Percentiles rank a stretch among this genome's conserved stretches.
phyloP scores from a whole-genome alignment of 2,797 vertebrate species.

The Epinephelus awoara region DNA sequence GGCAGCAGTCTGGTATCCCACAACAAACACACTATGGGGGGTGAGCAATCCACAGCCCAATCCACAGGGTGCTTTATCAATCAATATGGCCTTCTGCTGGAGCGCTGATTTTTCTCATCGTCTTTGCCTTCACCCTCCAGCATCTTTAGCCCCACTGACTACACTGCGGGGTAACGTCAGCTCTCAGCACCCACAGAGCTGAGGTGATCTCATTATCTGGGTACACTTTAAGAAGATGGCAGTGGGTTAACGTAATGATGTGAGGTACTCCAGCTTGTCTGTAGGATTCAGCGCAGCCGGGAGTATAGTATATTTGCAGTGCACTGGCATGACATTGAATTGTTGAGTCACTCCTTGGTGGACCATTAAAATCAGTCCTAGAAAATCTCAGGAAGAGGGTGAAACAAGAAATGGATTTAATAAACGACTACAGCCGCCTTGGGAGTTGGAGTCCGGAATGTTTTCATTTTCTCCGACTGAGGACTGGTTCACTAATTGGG shows the following conservation, averaged over 20 bases:
- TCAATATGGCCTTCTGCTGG: slow-evolving; percentile 82
- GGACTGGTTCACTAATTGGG: slow-evolving; percentile 80
- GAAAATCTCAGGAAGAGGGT: slow-evolving; percentile 70
- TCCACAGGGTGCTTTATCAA: slow-evolving; percentile 78
- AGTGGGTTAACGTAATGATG: slow-evolving; percentile 56
- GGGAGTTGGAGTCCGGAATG: slow-evolving; percentile 77
- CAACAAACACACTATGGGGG: slow-evolving; percentile 74
- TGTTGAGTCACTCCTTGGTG: slow-evolving; percentile 69
- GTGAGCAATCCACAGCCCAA: slow-evolving; percentile 61
- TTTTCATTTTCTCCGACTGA: slow-evolving; percentile 80
- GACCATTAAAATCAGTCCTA: slow-evolving; percentile 66
- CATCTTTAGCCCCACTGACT: slow-evolving; percentile 48
- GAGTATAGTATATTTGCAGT: slow-evolving; percentile 50
- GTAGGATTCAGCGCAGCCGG: slow-evolving; percentile 38
- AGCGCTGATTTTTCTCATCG: slow-evolving; percentile 49
- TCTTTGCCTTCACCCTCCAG: slow-evolving; percentile 57
- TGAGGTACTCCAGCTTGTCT: slow-evolving; percentile 48
- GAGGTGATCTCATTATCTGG: slow-evolving; percentile 71
- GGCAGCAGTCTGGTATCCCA: slow-evolving; percentile 72
- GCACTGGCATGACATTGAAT: slow-evolving; percentile 51
- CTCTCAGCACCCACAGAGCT: slow-evolving; percentile 62
- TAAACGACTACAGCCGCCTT: slow-evolving; percentile 71
- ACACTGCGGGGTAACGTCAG: slow-evolving; percentile 62
- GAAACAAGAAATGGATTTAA: slow-evolving; percentile 79
- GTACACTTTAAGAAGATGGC: slow-evolving; percentile 70